Evolutionary conservation across 1,140 invertebrate species (phyloP).

Genomic region (Cydia splendana): DNA sequence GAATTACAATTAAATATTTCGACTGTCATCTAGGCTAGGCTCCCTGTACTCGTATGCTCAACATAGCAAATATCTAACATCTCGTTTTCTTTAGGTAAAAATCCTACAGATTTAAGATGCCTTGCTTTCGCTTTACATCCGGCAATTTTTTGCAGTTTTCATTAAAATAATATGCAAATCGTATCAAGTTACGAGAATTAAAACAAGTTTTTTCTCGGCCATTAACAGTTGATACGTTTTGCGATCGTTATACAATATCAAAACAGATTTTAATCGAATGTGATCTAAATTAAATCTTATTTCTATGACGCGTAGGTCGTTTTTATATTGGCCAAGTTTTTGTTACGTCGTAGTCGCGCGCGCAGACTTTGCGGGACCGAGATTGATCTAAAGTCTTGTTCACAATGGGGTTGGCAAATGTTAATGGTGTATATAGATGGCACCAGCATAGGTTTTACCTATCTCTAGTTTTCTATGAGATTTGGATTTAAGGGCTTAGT

Average conservation of each 20-base stretch:
- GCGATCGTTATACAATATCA: not conserved
- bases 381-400: not conserved
- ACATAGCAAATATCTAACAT: no score
- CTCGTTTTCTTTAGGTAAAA: not conserved
- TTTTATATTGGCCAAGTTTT: not conserved
- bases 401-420: not conserved
- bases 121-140: not conserved
- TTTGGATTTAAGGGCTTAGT: no score
- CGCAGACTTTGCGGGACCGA: slow-evolving; percentile 25
- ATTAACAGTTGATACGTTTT: not conserved
- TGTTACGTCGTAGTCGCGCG: not conserved
- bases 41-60: no score
- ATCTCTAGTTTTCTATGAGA: no score
- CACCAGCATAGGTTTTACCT: no score
- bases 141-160: not conserved
- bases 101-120: not conserved
- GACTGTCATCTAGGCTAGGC: no score
- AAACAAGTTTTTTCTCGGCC: not conserved
- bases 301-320: not conserved
- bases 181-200: not conserved
- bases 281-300: not conserved
- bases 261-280: not conserved
- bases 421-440: no score
- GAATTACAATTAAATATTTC: no score
- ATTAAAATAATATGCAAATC: slow-evolving; percentile 10